Evolutionary conservation across 2,797 vertebrate genomes (phyloP).

Genomic region (Gymnopithys bicolor): DNA sequence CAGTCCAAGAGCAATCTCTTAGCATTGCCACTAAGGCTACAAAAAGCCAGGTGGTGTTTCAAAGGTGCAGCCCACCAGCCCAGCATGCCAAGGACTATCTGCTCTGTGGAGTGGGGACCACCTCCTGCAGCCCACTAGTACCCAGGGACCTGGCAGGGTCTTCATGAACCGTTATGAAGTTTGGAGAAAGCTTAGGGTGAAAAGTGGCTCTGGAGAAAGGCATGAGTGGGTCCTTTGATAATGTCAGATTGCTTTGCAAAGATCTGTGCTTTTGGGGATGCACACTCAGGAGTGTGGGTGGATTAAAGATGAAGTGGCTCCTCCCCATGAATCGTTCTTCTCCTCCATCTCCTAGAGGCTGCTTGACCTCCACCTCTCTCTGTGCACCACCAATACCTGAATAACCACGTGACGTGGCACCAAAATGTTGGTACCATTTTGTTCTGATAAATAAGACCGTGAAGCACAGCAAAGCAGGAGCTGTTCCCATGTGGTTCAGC

Average conservation of each 20-base stretch:
- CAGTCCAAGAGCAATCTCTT: not conserved
- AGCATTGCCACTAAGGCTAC: not conserved
- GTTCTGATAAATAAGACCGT: accelerated
- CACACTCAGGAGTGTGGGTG: not conserved
- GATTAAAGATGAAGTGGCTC: not conserved
- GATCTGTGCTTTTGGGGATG: not conserved
- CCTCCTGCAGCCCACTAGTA: not conserved
- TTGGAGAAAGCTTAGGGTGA: not conserved
- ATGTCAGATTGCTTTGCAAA: not conserved
- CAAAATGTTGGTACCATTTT: not conserved
- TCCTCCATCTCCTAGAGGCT: not conserved
- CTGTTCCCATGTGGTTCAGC: accelerated
- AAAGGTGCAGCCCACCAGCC: not conserved
- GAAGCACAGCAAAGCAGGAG: not conserved
- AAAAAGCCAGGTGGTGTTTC: not conserved
- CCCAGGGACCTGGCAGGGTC: not conserved
- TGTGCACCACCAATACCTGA: not conserved
- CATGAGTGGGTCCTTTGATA: no score
- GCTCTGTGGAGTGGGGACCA: accelerated
- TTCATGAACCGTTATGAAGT: not conserved
- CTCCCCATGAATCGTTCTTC: accelerated
- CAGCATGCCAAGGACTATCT: not conserved
- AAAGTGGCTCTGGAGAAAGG: not conserved
- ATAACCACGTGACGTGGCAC: accelerated
- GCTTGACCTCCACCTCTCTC: not conserved